phyloP scores from a whole-genome alignment of 2,113 vertebrate species.

The Tympanuchus pallidicinctus region DNA sequence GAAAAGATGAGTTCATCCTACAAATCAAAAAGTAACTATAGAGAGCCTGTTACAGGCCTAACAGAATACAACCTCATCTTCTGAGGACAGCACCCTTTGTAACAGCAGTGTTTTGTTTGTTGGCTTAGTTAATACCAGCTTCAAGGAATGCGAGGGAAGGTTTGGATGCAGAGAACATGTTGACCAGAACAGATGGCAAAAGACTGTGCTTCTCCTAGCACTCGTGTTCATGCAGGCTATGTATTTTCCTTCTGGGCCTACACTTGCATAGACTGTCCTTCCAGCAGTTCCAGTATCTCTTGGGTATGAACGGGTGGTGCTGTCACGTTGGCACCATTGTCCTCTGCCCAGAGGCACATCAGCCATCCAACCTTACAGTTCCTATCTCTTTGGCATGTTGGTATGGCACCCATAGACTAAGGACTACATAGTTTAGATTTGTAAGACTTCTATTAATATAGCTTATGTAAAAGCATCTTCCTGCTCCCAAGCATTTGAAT shows the following conservation, averaged over 20 bases:
- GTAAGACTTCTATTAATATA: background rate
- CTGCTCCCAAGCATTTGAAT: background rate
- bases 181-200: background rate
- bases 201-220: background rate
- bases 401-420: background rate
- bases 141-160: background rate
- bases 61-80: background rate
- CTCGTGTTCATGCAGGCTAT: too few species aligned
- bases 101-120: background rate
- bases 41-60: background rate
- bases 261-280: background rate
- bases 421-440: background rate
- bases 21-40: background rate
- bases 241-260: background rate
- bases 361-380: background rate
- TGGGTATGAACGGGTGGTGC: background rate
- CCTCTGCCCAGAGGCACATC: fast-evolving
- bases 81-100: background rate
- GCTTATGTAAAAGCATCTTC: background rate
- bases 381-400: too few species aligned
- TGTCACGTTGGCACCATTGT: background rate
- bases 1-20: background rate
- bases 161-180: background rate
- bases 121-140: background rate
- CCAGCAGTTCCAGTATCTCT: fast-evolving